Evolutionary conservation across 1,140 invertebrate species (phyloP), one percentile per base, ranked within the genome.

Genomic region (Sitophilus oryzae): DNA sequence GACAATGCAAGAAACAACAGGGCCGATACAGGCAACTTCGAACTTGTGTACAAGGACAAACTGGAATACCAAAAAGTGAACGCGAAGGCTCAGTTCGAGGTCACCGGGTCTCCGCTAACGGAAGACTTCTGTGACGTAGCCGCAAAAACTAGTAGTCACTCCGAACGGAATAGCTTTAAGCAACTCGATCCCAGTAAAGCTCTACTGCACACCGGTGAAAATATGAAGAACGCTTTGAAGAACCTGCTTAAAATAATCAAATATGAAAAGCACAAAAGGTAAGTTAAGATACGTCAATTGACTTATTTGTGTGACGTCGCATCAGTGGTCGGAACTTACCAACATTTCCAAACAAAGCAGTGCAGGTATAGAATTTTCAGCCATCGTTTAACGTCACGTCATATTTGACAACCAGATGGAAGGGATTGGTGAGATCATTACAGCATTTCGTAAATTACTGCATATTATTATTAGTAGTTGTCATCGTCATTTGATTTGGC

Each of bases 1-100:
- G 81, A 82, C 62, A 61, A 76, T 61, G 68, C 73, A 15, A 66
- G 69, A 15, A 73, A 81, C 66, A 63, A 71, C 5, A 64, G 65
- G 14, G 71, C 77, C 1, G 56, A 67, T 5, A 82, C 80, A 0
- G 81, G 81, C 21, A 70, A 73, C 15, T 83, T 82, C 62, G 78
- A 82, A 52, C 52, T 71, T 1, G 63, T 71, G 8, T 71, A 69
- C 46, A 54, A 53, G 48, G 61, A 71, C 46, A 35, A 52, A 21
- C 4, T 38, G 9, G 9, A 21, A 3, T 43, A 20, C 44, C 4
- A 38, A 11, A 47, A 34, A 22, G 21, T 23, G 35, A 34, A 34
- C 44, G 34, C 16, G 30, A 38, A 22, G 20, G n/a, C 11, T 19
- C 35, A 48, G 35, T 38, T 62, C 15, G 23, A 59, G 52, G 25